Evolutionary conservation across 2,888 invertebrate genomes (phyloP), one percentile per base, ranked within the genome.

Genomic region (Ornithoptera alexandrae): DNA sequence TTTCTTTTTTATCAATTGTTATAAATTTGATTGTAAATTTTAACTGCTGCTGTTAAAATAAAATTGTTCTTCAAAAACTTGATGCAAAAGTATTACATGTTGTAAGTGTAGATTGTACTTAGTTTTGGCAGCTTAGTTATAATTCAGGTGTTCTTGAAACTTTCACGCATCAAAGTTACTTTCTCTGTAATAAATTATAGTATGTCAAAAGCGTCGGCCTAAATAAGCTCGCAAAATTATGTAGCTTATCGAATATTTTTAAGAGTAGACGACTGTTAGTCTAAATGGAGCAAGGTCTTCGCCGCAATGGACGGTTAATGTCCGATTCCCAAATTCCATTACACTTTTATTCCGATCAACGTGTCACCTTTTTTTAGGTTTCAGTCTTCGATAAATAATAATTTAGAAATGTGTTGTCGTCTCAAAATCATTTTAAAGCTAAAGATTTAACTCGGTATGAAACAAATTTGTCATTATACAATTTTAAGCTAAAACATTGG

Each of bases 161-260:
- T 70, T 70, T 70, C 70, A 70, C 70, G 60, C 63, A 53, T 66
- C 53, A 39, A 22, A 42, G 50, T 62, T 59, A 70, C 70, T 70
- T 70, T 70, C 70, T 39, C 67, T 46, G 42, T 61, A 70, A 67
- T 70, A 70, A 70, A 64, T 56, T 64, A 62, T 53, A 62, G 64
- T 67, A 59, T 67, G 64, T 65, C 70, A 67, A 67, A 64, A 67
- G 60, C 30, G 64, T 46, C 64, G 67, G 60, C 64, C 70, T 67
- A 64, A 65, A 70, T 67, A 56, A 67, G 62, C 30, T 67, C 57
- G 50, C 64, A 46, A 53, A 60, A 56, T 62, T 50, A 70, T 42
- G 22, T 59, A 42, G 66, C 59, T 50, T 62, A 30, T 57, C 59
- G 62, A 10, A 57, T 30, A n/a, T 58, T 53, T 62, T 57, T 57